phyloP scores from a whole-genome alignment of 2,113 vertebrate genomes.

The Vicugna pacos region DNA sequence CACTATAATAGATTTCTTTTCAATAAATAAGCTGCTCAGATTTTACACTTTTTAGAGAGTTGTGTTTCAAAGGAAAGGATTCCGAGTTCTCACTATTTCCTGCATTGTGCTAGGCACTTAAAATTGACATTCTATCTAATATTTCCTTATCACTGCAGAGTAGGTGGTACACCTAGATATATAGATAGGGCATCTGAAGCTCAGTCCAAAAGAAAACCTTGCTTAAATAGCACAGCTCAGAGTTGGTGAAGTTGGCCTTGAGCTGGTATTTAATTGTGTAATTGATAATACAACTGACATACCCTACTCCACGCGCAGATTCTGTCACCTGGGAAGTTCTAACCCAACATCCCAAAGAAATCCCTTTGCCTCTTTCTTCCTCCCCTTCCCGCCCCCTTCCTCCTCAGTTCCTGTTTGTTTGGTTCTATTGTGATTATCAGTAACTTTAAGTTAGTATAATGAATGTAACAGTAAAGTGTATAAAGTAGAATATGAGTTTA shows the following conservation, averaged over 20 bases:
- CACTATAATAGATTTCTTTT: slow-evolving; percentile 35
- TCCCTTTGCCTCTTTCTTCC: not conserved
- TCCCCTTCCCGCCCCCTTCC: not conserved
- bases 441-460: slow-evolving; percentile 6
- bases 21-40: not conserved
- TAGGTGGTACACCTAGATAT: not conserved
- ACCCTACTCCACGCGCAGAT: not conserved
- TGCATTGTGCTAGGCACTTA: not conserved
- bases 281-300: not conserved
- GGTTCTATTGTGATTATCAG: slow-evolving; percentile 2
- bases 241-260: slow-evolving; percentile 6
- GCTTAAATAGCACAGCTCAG: slow-evolving; percentile 11
- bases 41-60: slow-evolving; percentile 39
- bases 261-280: slow-evolving; percentile 9
- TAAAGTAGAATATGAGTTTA: slow-evolving; percentile 12
- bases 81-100: slow-evolving; percentile 3
- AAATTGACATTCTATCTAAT: slow-evolving; percentile 23
- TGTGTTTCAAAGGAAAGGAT: slow-evolving; percentile 51
- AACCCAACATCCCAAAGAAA: not conserved
- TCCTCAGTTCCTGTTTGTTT: slow-evolving; percentile 14
- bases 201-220: not conserved
- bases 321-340: slow-evolving; percentile 4
- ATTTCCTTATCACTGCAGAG: slow-evolving; percentile 5
- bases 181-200: not conserved
- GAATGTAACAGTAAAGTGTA: not conserved